phyloP scores from a whole-genome alignment of 2,113 vertebrate species.

The Polyodon spathula region DNA sequence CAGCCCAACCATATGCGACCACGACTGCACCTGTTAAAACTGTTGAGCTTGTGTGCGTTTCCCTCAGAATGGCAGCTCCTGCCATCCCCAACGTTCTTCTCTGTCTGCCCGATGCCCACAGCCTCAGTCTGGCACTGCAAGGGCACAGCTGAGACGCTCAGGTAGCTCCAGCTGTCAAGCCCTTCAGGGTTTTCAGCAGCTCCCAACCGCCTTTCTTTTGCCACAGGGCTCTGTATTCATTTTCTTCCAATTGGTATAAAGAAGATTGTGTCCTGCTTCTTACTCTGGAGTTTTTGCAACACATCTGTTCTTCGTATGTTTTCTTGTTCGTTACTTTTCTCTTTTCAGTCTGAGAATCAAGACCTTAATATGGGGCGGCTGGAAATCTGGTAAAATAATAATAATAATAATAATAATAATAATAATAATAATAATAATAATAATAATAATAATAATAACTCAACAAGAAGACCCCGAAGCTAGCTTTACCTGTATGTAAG shows the following conservation, averaged over 20 bases:
- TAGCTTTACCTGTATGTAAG: too few species aligned
- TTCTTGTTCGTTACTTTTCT: constrained; percentile 61
- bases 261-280: constrained; percentile 51
- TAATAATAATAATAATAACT: too few species aligned
- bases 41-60: neutral
- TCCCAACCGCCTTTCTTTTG: constrained; percentile 29
- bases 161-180: constrained; percentile 55
- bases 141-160: constrained; percentile 45
- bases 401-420: too few species aligned
- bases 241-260: constrained; percentile 61
- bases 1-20: constrained; percentile 20
- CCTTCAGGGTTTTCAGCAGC: constrained; percentile 64
- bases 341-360: too few species aligned
- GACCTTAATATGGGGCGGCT: too few species aligned
- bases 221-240: constrained; percentile 66
- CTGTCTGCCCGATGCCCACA: neutral
- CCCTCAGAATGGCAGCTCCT: too few species aligned
- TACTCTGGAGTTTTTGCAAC: constrained; percentile 30
- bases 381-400: too few species aligned
- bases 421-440: too few species aligned
- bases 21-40: constrained; percentile 23
- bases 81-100: neutral
- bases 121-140: neutral
- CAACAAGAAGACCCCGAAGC: too few species aligned
- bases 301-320: constrained; percentile 18